A percentile compares a stretch with the other conserved stretches of the same genome.
Conservation (phyloP, 2,888 invertebrate species). For the Zygothrica quintamaculata region DNA sequence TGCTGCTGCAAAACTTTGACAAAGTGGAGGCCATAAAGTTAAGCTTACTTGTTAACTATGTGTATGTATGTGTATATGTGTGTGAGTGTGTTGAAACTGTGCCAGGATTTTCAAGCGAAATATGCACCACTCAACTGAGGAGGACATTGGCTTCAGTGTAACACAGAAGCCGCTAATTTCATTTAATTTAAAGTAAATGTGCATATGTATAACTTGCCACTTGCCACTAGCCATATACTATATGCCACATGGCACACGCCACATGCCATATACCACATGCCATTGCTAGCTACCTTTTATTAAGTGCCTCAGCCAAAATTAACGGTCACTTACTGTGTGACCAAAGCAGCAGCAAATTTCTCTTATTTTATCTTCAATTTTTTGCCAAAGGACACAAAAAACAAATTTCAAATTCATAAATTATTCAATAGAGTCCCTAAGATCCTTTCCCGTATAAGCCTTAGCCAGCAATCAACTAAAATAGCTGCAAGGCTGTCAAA, state of each 20-base stretch:
- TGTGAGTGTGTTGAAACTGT: background rate
- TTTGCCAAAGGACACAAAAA: conserved; percentile 14
- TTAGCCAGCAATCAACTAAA: background rate
- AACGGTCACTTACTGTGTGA: no score
- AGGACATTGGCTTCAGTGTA: conserved; percentile 25
- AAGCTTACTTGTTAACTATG: background rate
- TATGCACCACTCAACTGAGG: conserved; percentile 25
- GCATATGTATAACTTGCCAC: conserved; percentile 32
- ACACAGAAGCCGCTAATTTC: conserved; percentile 53
- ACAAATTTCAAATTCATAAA: no score
- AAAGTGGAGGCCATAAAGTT: conserved; percentile 28
- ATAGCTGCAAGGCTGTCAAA: background rate
- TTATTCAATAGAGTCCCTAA: no score
- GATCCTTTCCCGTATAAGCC: background rate
- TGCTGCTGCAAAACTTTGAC: conserved; percentile 32
- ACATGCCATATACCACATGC: background rate
- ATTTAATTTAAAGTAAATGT: conserved; percentile 44
- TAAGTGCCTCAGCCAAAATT: no score
- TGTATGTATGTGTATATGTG: conserved; percentile 1
- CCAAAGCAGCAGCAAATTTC: conserved; percentile 31
- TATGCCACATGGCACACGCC: background rate
- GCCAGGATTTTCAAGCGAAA: conserved; percentile 23
- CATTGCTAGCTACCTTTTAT: background rate
- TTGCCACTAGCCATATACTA: conserved; percentile 14
- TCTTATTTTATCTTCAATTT: conserved; percentile 30